Evolutionary conservation across 1,140 invertebrate species (phyloP).

Genomic region (Zaprionus capensis): DNA sequence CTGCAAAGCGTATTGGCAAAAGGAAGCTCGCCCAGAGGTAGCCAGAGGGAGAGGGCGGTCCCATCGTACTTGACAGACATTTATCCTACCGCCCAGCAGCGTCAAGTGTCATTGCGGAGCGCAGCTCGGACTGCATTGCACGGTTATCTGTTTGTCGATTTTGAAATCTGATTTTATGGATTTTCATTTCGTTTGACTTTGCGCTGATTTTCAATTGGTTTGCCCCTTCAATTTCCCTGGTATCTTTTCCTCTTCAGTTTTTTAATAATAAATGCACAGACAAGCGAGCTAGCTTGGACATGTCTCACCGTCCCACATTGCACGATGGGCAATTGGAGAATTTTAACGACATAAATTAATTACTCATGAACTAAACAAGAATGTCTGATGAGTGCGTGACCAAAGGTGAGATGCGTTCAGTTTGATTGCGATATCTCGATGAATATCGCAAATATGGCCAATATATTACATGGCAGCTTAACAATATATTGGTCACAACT

Average conservation of each 20-base stretch:
- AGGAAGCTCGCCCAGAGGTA: conserved; percentile 19
- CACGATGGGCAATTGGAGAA: too few species aligned
- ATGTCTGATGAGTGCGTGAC: too few species aligned
- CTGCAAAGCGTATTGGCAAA: conserved; percentile 19
- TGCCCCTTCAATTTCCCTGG: neutral
- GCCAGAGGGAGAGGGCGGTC: neutral
- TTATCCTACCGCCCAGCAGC: conserved; percentile 44
- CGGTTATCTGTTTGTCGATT: conserved; percentile 70
- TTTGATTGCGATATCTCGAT: too few species aligned
- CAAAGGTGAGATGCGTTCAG: too few species aligned
- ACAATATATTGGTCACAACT: too few species aligned
- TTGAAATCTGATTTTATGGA: conserved; percentile 82
- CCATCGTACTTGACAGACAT: conserved; percentile 42
- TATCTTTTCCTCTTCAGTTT: neutral
- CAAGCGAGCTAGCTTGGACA: neutral
- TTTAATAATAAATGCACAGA: conserved; percentile 66
- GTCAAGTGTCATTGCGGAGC: conserved; percentile 47
- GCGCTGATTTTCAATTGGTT: conserved; percentile 74
- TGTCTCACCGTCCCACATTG: neutral
- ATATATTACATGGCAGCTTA: too few species aligned
- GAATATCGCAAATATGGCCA: too few species aligned
- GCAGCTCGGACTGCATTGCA: conserved; percentile 22
- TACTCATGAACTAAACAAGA: too few species aligned
- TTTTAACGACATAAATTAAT: too few species aligned
- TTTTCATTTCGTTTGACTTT: conserved; percentile 81